phyloP scores from a whole-genome alignment of 2,888 invertebrate species.

The Creontiades dilutus region DNA sequence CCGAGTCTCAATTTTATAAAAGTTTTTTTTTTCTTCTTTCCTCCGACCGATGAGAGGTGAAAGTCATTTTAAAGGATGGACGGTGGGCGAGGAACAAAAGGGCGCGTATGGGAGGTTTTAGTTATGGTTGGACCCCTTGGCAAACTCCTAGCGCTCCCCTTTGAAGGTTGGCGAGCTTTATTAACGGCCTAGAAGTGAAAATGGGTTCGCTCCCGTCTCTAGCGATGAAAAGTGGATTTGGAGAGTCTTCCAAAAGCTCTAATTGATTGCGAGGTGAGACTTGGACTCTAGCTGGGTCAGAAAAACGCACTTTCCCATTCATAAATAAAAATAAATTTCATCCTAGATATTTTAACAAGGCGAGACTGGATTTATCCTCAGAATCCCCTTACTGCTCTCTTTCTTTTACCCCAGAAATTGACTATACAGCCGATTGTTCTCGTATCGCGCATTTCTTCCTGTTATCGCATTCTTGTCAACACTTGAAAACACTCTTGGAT shows the following conservation, averaged over 20 bases:
- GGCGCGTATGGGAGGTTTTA: slow-evolving; percentile 49
- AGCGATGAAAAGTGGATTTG: not conserved
- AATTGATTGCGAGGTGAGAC: not conserved
- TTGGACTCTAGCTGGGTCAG: too few relatives aligned
- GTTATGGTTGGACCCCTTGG: not conserved
- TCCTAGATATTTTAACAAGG: too few relatives aligned
- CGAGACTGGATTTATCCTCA: too few relatives aligned
- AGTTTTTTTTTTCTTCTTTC: slow-evolving; percentile 17
- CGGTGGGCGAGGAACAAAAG: slow-evolving; percentile 37
- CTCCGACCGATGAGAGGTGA: slow-evolving; percentile 44
- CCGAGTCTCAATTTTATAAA: slow-evolving; percentile 37
- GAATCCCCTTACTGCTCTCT: too few relatives aligned
- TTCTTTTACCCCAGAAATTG: too few relatives aligned
- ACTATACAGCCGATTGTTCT: too few relatives aligned
- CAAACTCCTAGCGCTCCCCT: not conserved
- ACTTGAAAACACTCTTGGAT: too few relatives aligned
- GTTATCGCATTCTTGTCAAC: too few relatives aligned
- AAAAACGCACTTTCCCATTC: too few relatives aligned
- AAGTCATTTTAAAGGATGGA: slow-evolving; percentile 43
- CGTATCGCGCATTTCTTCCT: too few relatives aligned
- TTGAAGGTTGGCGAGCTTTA: not conserved
- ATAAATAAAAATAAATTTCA: too few relatives aligned
- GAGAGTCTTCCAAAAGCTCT: not conserved
- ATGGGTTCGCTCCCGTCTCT: not conserved
- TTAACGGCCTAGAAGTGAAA: slow-evolving; percentile 27